These are phyloP conservation scores for Antedon bifida DNA, from an alignment of 35 echinoderm and acorn worm genomes.

Conservation along the genomic window DNA sequence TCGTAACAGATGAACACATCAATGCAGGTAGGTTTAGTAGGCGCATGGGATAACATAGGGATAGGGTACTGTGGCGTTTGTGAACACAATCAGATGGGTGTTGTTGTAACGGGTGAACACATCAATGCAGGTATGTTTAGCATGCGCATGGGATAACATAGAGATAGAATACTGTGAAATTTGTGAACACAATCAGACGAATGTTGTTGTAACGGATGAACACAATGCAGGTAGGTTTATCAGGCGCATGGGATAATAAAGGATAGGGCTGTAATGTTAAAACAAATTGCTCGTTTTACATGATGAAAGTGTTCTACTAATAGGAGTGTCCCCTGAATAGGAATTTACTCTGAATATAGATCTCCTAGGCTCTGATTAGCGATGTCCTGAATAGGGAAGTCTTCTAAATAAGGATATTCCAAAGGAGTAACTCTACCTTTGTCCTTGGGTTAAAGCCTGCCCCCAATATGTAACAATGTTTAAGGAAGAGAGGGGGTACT, in stretches of 20 bases:
- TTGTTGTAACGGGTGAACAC: constrained; percentile 61
- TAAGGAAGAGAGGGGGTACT: too few species aligned
- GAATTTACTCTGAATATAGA: not conserved
- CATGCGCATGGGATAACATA: not conserved
- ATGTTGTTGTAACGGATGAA: constrained; percentile 68
- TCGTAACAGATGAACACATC: constrained; percentile 52
- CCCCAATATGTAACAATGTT: too few species aligned
- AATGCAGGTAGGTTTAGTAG: constrained; percentile 67
- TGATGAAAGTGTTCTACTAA: not conserved
- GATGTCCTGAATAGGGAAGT: too few species aligned
- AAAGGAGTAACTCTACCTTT: too few species aligned
- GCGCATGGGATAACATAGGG: not conserved
- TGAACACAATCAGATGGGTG: constrained; percentile 51
- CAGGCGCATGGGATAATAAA: not conserved
- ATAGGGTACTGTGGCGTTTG: not conserved
- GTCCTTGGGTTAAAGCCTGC: too few species aligned
- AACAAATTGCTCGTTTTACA: too few species aligned
- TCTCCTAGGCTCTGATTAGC: too few species aligned
- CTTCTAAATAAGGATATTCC: too few species aligned
- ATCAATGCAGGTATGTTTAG: constrained; percentile 55
- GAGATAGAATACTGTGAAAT: not conserved
- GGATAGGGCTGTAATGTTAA: not conserved
- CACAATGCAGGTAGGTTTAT: constrained; percentile 61
- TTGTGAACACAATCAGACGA: constrained; percentile 42
- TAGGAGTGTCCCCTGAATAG: too few species aligned